Evolutionary conservation across 2,797 vertebrate genomes (phyloP).

Genomic region (Schizothorax lantsangensis): DNA sequence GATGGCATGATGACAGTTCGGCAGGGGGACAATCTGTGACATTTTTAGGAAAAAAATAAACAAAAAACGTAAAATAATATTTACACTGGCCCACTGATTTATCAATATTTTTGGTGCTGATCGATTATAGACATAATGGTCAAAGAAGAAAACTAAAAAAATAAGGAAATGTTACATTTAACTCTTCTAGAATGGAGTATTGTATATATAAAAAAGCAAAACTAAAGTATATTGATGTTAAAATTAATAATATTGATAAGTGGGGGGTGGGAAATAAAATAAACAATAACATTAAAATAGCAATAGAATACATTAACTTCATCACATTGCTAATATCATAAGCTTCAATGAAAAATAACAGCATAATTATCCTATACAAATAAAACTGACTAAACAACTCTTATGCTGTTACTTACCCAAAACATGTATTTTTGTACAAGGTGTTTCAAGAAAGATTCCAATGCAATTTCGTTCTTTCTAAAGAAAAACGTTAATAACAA

Average conservation of each 20-base stretch:
- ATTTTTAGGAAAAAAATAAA: neutral
- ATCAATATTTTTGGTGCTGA: slow-evolving; percentile 27
- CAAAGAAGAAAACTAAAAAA: slow-evolving; percentile 40
- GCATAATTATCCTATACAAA: slow-evolving; percentile 80
- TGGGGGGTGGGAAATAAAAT: slow-evolving; percentile 51
- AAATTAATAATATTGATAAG: slow-evolving; percentile 53
- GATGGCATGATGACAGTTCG: slow-evolving; percentile 17
- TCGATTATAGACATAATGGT: slow-evolving; percentile 27
- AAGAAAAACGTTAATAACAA: slow-evolving; percentile 72
- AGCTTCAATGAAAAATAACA: slow-evolving; percentile 74
- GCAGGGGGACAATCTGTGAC: slow-evolving; percentile 18
- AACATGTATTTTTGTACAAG: slow-evolving; percentile 80
- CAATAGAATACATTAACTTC: slow-evolving; percentile 69
- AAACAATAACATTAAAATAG: slow-evolving; percentile 69
- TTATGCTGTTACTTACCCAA: slow-evolving; percentile 71
- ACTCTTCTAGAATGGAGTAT: slow-evolving; percentile 41
- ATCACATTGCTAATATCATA: slow-evolving; percentile 74
- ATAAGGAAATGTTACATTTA: slow-evolving; percentile 47
- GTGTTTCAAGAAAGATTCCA: slow-evolving; percentile 78
- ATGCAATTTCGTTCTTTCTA: slow-evolving; percentile 66
- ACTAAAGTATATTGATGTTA: slow-evolving; percentile 50
- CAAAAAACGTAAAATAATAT: slow-evolving; percentile 10
- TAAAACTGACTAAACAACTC: slow-evolving; percentile 72
- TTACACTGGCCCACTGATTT: slow-evolving; percentile 41
- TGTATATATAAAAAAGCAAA: slow-evolving; percentile 31